Conservation (phyloP, 2,113 vertebrate species). For the Ivindomyrus marchei region DNA sequence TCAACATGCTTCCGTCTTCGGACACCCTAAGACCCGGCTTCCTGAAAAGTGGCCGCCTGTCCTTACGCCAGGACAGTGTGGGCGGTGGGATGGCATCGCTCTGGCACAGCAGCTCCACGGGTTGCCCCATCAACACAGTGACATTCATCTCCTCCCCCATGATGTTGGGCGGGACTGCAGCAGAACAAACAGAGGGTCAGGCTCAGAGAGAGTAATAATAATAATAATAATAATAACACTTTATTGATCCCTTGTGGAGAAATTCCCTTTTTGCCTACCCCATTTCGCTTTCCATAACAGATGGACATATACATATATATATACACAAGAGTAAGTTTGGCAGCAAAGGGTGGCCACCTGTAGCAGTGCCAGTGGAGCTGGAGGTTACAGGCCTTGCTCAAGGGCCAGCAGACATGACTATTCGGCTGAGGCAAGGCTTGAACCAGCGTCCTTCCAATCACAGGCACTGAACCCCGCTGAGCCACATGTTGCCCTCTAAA, state of each 20-base stretch:
- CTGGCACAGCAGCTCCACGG: slow-evolving; percentile 73
- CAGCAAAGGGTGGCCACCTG: no score
- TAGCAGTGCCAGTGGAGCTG: no score
- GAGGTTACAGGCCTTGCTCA: neutral
- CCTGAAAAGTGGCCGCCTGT: slow-evolving; percentile 72
- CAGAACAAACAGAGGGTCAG: slow-evolving; percentile 13
- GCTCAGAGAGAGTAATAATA: neutral
- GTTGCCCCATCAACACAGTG: slow-evolving; percentile 66
- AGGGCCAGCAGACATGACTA: no score
- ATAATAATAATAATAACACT: neutral
- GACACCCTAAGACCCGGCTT: slow-evolving; percentile 74
- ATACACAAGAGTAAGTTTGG: no score
- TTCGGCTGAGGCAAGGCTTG: no score
- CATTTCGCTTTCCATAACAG: neutral
- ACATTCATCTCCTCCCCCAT: slow-evolving; percentile 86
- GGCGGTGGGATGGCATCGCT: slow-evolving; percentile 79
- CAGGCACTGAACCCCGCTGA: no score
- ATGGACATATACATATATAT: neutral
- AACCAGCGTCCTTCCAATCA: neutral
- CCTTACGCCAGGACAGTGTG: slow-evolving; percentile 74
- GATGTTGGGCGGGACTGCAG: slow-evolving; percentile 86
- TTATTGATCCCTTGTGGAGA: neutral
- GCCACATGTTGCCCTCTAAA: neutral
- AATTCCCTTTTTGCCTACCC: neutral
- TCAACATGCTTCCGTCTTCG: slow-evolving; percentile 69